Evolutionary conservation across 2,888 invertebrate genomes (phyloP).

Genomic region (Harpalus rufipes): DNA sequence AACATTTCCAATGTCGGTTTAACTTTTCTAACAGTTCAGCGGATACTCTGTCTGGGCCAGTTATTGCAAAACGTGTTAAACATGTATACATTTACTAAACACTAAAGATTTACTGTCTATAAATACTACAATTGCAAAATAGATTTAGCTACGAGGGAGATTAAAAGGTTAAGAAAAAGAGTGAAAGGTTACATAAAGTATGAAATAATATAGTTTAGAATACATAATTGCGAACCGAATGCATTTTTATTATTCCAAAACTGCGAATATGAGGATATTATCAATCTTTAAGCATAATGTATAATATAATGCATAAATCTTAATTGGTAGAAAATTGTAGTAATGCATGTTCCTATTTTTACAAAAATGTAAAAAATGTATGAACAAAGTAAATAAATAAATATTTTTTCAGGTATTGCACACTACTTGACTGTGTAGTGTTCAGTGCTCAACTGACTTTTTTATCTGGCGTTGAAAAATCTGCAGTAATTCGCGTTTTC

Average conservation of each 20-base stretch:
- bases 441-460: too few relatives aligned
- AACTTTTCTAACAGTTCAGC: background rate
- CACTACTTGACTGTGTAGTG: too few relatives aligned
- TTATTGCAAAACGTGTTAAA: constrained; percentile 14
- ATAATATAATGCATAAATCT: too few relatives aligned
- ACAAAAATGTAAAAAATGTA: too few relatives aligned
- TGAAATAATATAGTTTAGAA: background rate
- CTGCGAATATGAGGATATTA: background rate
- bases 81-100: constrained; percentile 1
- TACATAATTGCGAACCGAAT: background rate
- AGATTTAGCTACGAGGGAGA: background rate
- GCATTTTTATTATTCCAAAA: background rate
- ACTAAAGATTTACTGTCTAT: background rate
- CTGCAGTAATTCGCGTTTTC: too few relatives aligned
- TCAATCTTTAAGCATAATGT: too few relatives aligned
- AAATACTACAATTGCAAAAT: constrained; percentile 12
- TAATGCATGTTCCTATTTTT: too few relatives aligned
- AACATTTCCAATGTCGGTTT: constrained; percentile 15
- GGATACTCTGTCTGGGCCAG: background rate
- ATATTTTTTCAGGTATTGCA: too few relatives aligned
- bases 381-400: too few relatives aligned
- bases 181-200: background rate
- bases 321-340: too few relatives aligned
- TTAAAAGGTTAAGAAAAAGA: constrained; percentile 1
- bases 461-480: too few relatives aligned